These are phyloP conservation scores for Lasius fuliginosus DNA, from an alignment of 2,888 invertebrate genomes.

Conservation along the genomic window DNA sequence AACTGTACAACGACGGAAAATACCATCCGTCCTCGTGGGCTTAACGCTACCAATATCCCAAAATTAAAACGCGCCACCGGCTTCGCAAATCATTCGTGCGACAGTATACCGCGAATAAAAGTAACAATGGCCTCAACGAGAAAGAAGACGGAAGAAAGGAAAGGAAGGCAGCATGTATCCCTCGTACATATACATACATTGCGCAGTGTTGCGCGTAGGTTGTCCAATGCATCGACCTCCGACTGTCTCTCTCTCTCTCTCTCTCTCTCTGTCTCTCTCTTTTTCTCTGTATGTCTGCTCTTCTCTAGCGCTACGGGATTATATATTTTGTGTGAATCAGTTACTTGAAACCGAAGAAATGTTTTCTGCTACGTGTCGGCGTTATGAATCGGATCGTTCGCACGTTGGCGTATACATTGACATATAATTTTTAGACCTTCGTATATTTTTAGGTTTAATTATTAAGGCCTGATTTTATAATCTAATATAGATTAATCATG, in stretches of 20 bases:
- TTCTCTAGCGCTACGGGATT: background rate
- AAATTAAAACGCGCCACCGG: conserved; percentile 79
- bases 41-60: conserved; percentile 80
- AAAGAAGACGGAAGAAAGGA: conserved; percentile 51
- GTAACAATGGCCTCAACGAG: conserved; percentile 64
- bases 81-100: conserved; percentile 79
- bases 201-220: conserved; percentile 22
- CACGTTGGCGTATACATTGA: conserved; percentile 37
- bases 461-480: background rate
- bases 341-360: conserved; percentile 42
- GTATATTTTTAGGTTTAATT: background rate
- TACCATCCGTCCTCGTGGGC: conserved; percentile 70
- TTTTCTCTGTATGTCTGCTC: background rate
- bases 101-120: conserved; percentile 68
- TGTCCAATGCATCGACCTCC: conserved; percentile 45
- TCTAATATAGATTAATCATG: conserved; percentile 51
- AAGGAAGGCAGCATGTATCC: conserved; percentile 44
- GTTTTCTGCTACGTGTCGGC: conserved; percentile 36
- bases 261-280: background rate
- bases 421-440: conserved; percentile 54
- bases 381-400: conserved; percentile 21
- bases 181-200: conserved; percentile 33
- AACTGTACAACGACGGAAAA: conserved; percentile 58
- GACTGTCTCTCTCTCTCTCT: conserved; percentile 43
- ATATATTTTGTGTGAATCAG: conserved; percentile 49